Evolutionary conservation across 1,140 invertebrate genomes (phyloP), one percentile per base, ranked within the genome.

Genomic region (Elymnias hypermnestra): DNA sequence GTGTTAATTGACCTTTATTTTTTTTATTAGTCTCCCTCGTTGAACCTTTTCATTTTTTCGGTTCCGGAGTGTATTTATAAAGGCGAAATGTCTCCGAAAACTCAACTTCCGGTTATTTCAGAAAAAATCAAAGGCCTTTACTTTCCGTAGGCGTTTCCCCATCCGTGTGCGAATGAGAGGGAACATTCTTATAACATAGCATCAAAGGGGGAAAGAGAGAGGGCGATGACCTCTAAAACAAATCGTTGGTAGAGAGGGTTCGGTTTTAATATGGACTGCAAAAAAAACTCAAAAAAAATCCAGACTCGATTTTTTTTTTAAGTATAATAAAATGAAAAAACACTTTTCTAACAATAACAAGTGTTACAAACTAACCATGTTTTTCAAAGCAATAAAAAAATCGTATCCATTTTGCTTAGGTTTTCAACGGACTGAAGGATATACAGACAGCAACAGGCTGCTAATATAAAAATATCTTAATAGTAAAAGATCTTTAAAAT

Each of bases 141-240:
- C 56, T 59, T 75, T 76, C 68, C 70, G 72, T 73, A 76, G 68
- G 67, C 66, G 65, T 68, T 79, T 71, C 75, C 75, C 73, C 65
- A 69, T 63, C 56, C 56, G 62, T 49, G 76, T 69, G 69, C 36
- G 67, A 77, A 43, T 2, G 70, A 43, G 76, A 79, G 23, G 37
- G 38, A 55, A 46, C 43, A 73, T 71, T 53, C 55, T 55, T 33
- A 48, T 65, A 50, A 40, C 14, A 40, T 53, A 43, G 50, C 41
- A 70, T 47, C 38, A 42, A 59, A 83, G 52, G 53, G 70, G 53
- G 77, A 83, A 41, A 45, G 68, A 54, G 38, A 55, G 68, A 69
- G 79, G 79, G 70, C 77, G 77, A 83, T 68, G 79, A 83, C 79
- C 79, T 83, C 71, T 83, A 79, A 81, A 83, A 83, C 79, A 83